A percentile compares a stretch with the other conserved stretches of the same genome.
Evolutionary conservation across 2,888 invertebrate genomes (phyloP).

Genomic region (Flabesymbios commensalis): DNA sequence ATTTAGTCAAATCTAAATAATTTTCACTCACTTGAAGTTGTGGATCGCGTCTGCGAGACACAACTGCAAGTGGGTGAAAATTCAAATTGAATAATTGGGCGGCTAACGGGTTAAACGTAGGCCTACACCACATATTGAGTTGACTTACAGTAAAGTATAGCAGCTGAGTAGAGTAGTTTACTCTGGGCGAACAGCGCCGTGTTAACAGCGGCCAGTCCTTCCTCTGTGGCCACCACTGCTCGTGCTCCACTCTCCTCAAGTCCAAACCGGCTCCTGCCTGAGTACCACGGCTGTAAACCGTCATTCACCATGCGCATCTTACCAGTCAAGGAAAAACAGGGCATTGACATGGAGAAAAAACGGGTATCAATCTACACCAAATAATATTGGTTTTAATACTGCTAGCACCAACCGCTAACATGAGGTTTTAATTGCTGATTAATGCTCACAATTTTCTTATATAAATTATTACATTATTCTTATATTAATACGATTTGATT

Average conservation of each 20-base stretch:
- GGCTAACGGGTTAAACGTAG: no score
- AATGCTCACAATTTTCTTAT: no score
- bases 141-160: conserved; percentile 57
- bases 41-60: neutral
- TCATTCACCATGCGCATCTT: conserved; percentile 43
- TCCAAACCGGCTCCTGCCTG: conserved; percentile 52
- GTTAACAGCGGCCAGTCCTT: conserved; percentile 57
- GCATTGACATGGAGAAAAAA: no score
- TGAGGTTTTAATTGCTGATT: no score
- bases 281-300: conserved; percentile 59
- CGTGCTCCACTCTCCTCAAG: conserved; percentile 41
- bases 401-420: no score
- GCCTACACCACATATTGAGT: no score
- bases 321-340: no score
- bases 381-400: no score
- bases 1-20: no score
- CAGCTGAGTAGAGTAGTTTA: conserved; percentile 52
- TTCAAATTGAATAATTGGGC: neutral
- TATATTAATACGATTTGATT: no score
- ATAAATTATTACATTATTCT: no score
- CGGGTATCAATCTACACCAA: no score
- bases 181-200: conserved; percentile 50
- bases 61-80: neutral
- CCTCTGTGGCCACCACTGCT: conserved; percentile 52
- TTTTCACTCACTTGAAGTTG: neutral